Conservation (phyloP, 2,113 vertebrate species). For the Onychostruthus taczanowskii region DNA sequence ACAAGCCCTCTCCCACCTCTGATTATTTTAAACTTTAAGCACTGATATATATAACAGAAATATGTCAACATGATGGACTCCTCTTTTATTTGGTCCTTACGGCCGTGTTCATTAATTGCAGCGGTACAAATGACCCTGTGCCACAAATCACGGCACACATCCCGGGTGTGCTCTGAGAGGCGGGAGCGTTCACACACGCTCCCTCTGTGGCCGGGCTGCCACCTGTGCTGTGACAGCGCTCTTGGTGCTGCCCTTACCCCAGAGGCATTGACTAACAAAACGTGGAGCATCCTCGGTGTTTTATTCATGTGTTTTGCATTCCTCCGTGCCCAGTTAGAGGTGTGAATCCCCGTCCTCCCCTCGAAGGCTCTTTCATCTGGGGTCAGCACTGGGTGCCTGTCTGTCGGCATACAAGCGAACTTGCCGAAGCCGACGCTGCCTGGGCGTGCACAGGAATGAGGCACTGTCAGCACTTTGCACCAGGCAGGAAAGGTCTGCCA, state of each 20-base stretch:
- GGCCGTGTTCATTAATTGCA: not conserved
- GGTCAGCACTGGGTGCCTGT: not conserved
- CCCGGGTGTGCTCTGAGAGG: not conserved
- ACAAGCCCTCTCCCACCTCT: not conserved
- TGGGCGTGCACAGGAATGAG: rapidly evolving
- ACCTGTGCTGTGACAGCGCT: not conserved
- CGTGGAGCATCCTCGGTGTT: not conserved
- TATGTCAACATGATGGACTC: not conserved
- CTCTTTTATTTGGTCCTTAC: not conserved
- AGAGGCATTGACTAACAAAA: not conserved
- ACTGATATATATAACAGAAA: not conserved
- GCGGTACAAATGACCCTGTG: not conserved
- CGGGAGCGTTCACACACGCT: rapidly evolving
- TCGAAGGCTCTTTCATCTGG: not conserved
- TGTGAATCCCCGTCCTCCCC: not conserved
- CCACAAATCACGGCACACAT: rapidly evolving
- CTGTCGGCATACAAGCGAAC: rapidly evolving
- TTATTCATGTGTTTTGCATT: not conserved
- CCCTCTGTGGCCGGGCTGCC: rapidly evolving
- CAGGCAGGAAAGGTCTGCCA: not conserved
- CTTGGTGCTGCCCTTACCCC: not conserved
- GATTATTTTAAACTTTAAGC: not conserved
- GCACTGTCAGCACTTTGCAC: not conserved
- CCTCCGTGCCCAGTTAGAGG: not conserved
- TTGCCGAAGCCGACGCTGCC: not conserved